These are phyloP conservation scores for Nycticryphes semicollaris DNA, from an alignment of 2,113 vertebrate genomes.

Conservation along the genomic window DNA sequence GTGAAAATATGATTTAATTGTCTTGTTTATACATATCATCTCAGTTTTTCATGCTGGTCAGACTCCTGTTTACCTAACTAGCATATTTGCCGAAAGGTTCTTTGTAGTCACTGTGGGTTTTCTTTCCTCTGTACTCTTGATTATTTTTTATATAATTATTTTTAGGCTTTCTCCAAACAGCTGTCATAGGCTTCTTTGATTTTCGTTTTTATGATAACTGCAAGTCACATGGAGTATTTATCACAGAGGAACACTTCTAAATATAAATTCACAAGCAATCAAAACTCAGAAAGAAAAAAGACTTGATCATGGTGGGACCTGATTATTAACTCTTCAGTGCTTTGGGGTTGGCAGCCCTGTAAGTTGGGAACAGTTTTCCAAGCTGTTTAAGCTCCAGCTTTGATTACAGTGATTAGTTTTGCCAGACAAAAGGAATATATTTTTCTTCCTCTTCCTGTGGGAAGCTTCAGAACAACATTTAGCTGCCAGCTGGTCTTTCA, in stretches of 20 bases:
- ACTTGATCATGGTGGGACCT: neutral
- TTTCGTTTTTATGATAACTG: conserved; percentile 14
- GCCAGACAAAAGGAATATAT: conserved; percentile 46
- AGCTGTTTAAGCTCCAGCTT: neutral
- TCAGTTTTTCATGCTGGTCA: neutral
- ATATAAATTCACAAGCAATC: neutral
- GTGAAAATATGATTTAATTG: neutral
- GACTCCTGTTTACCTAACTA: neutral
- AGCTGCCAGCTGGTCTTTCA: conserved; percentile 50
- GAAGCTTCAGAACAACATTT: conserved; percentile 44
- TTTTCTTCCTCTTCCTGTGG: conserved; percentile 39
- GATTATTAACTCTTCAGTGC: neutral
- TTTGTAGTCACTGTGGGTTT: neutral
- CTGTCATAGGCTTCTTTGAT: conserved; percentile 25
- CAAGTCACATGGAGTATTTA: conserved; percentile 32
- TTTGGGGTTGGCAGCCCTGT: neutral
- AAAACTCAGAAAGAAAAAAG: neutral
- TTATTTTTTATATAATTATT: neutral
- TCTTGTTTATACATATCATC: neutral
- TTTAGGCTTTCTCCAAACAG: conserved; percentile 7
- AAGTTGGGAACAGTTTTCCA: neutral
- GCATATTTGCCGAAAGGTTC: neutral
- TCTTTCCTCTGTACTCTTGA: neutral
- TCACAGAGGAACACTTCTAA: conserved; percentile 4
- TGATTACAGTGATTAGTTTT: conserved; percentile 39